Percentiles rank a stretch among this genome's conserved stretches.
phyloP scores from a whole-genome alignment of 2,113 vertebrate species.

The Xiphophorus maculatus region DNA sequence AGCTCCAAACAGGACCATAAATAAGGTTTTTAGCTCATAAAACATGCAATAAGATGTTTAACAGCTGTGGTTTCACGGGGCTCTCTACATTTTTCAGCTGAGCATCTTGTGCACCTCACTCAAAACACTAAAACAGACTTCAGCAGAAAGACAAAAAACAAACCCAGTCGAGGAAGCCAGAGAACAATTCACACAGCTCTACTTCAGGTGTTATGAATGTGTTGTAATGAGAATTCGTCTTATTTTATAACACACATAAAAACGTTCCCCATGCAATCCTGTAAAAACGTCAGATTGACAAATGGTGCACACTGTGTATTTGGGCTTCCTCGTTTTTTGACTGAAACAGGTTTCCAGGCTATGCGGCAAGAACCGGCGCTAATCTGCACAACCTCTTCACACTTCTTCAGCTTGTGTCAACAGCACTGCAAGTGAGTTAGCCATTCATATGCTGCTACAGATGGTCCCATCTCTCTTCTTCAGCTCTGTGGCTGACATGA shows the following conservation, averaged over 20 bases:
- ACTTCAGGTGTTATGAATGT: conserved; percentile 37
- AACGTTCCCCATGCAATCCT: conserved; percentile 42
- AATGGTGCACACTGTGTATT: conserved; percentile 53
- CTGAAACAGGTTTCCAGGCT: conserved; percentile 60
- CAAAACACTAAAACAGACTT: conserved; percentile 24
- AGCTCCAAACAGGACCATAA: conserved; percentile 3
- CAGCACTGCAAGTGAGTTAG: conserved; percentile 70
- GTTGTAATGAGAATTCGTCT: conserved; percentile 49
- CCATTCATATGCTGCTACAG: conserved; percentile 74
- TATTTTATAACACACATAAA: conserved; percentile 44
- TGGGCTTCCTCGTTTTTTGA: conserved; percentile 59
- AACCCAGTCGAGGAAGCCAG: background rate
- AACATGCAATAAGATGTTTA: conserved; percentile 7
- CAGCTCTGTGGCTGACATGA: conserved; percentile 74
- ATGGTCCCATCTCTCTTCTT: conserved; percentile 72
- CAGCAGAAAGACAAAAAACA: background rate
- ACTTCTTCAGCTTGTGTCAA: conserved; percentile 73
- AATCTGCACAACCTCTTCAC: conserved; percentile 76
- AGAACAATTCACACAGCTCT: conserved; percentile 23
- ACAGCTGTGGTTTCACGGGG: background rate
- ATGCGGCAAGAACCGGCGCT: conserved; percentile 47
- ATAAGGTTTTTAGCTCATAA: background rate
- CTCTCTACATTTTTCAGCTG: conserved; percentile 6
- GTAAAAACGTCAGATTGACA: conserved; percentile 64
- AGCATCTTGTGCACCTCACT: conserved; percentile 19